Evolutionary conservation across 2,888 invertebrate genomes (phyloP).

Genomic region (Epiblema foenella): DNA sequence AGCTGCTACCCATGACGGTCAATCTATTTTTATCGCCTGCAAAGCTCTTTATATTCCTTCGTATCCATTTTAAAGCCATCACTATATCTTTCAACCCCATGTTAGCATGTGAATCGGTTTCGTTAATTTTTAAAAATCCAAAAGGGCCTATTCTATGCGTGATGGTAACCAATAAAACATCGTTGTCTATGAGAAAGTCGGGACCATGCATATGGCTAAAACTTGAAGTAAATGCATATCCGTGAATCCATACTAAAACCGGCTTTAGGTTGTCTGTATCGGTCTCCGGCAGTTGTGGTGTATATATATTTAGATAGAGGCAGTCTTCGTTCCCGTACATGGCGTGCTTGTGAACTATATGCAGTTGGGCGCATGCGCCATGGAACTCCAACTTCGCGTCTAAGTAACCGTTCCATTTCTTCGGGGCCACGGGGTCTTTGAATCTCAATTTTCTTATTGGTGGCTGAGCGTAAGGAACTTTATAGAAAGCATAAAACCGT

Average conservation of each 20-base stretch:
- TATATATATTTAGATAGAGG: conserved; percentile 88
- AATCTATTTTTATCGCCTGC: conserved; percentile 71
- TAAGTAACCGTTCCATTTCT: conserved; percentile 79
- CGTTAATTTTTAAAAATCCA: conserved; percentile 73
- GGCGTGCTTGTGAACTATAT: conserved; percentile 70
- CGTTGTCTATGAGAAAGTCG: conserved; percentile 76
- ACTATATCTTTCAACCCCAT: conserved; percentile 80
- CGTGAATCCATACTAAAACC: conserved; percentile 77
- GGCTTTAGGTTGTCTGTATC: conserved; percentile 54
- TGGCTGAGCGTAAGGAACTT: conserved; percentile 72
- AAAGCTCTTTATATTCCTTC: conserved; percentile 66
- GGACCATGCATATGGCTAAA: conserved; percentile 77
- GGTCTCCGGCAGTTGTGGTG: conserved; percentile 74
- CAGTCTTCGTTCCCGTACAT: conserved; percentile 85
- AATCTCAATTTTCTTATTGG: conserved; percentile 71
- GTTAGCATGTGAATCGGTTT: conserved; percentile 65
- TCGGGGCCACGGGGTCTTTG: conserved; percentile 65
- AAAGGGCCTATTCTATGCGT: conserved; percentile 75
- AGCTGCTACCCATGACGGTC: conserved; percentile 73
- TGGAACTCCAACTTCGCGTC: conserved; percentile 82
- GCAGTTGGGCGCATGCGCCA: conserved; percentile 86
- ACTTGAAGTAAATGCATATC: conserved; percentile 74
- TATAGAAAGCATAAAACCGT: conserved; percentile 71
- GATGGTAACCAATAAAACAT: conserved; percentile 67
- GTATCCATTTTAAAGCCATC: conserved; percentile 76